Evolutionary conservation across 2,797 vertebrate species (phyloP).

Genomic region (Lycodopsis pacificus): DNA sequence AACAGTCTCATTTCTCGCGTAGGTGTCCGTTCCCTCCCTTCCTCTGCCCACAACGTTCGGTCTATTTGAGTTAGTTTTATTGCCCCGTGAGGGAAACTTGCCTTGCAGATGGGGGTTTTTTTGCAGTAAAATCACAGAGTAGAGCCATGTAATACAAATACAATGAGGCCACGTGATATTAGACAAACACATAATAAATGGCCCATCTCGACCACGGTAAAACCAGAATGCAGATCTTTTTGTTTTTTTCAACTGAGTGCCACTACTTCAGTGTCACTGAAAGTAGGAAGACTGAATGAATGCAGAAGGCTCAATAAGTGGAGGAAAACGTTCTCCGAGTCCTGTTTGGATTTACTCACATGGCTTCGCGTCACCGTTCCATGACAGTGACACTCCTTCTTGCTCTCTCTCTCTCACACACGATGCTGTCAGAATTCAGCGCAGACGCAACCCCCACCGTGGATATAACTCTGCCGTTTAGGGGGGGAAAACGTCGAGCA

Average conservation of each 20-base stretch:
- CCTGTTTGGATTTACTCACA: conserved; percentile 23
- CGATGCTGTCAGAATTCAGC: background rate
- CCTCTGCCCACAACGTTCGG: conserved; percentile 17
- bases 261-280: background rate
- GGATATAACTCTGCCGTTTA: conserved; percentile 2
- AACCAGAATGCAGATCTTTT: conserved; percentile 10
- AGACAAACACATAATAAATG: conserved; percentile 38
- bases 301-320: conserved; percentile 14
- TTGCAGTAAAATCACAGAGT: conserved; percentile 25
- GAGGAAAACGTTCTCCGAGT: conserved; percentile 21
- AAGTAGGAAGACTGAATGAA: conserved; percentile 28
- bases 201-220: conserved; percentile 3
- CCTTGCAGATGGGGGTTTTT: conserved; percentile 37
- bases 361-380: conserved; percentile 2
- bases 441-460: background rate
- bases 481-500: conserved; percentile 52
- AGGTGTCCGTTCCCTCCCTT: conserved; percentile 10
- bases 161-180: conserved; percentile 17
- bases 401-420: background rate
- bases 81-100: conserved; percentile 33
- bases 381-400: conserved; percentile 3
- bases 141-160: conserved; percentile 25
- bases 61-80: conserved; percentile 49
- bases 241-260: conserved; percentile 12
- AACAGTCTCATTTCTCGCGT: background rate